phyloP scores from a whole-genome alignment of 2,888 invertebrate species.

The Xanthia icteritia region DNA sequence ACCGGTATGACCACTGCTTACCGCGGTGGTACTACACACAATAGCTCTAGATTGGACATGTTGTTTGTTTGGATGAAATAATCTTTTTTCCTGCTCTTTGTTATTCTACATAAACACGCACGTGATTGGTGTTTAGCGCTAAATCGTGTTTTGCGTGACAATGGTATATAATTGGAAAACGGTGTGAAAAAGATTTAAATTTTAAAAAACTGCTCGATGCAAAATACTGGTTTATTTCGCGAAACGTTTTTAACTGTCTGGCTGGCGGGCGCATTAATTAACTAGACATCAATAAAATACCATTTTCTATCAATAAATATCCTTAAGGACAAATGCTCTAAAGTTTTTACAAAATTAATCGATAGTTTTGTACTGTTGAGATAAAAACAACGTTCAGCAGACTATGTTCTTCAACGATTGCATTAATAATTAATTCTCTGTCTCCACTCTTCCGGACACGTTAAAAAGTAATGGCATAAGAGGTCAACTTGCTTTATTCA shows the following conservation, averaged over 20 bases:
- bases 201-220: constrained; percentile 17
- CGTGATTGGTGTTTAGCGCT: constrained; percentile 43
- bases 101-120: constrained; percentile 39
- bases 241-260: constrained; percentile 18
- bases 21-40: constrained; percentile 59
- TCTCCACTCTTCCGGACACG: no score
- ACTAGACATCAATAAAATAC: constrained; percentile 13
- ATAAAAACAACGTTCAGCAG: background rate
- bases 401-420: background rate
- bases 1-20: constrained; percentile 54
- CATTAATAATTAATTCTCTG: background rate
- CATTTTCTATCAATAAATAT: constrained; percentile 28
- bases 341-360: background rate
- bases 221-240: constrained; percentile 31
- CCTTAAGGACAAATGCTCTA: background rate
- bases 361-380: background rate
- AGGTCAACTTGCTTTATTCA: no score
- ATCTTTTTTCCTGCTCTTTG: constrained; percentile 38
- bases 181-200: constrained; percentile 17
- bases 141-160: constrained; percentile 56
- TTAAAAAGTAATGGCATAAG: no score
- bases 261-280: constrained; percentile 24
- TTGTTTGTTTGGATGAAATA: constrained; percentile 40
- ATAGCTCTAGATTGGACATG: constrained; percentile 53
- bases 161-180: constrained; percentile 41